Evolutionary conservation across 2,888 invertebrate species (phyloP).

Genomic region (Aporophyla lueneburgensis): DNA sequence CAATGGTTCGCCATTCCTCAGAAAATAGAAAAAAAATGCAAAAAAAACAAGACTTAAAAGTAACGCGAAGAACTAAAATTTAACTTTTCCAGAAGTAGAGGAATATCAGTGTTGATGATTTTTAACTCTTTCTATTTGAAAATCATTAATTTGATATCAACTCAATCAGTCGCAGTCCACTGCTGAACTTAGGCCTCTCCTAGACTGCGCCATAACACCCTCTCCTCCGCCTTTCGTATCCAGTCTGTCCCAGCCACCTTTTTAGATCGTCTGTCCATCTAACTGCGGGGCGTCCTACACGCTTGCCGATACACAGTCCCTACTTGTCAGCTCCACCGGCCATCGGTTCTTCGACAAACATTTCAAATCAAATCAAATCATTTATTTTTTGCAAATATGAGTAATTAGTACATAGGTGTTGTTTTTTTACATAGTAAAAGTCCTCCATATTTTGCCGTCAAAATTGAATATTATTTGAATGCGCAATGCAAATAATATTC

Average conservation of each 20-base stretch:
- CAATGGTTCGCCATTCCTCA: constrained; percentile 19
- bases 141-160: background rate
- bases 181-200: background rate
- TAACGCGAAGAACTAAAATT: background rate
- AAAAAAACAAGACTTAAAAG: background rate
- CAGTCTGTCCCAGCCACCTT: background rate
- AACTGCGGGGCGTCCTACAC: background rate
- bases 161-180: background rate
- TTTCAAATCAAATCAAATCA: no score
- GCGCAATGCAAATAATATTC: no score
- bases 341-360: no score
- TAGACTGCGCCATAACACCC: background rate
- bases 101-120: background rate
- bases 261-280: background rate
- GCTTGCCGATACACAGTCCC: background rate
- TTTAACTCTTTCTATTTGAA: background rate
- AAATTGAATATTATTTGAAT: no score
- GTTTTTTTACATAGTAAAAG: no score
- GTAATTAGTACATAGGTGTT: no score
- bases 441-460: no score
- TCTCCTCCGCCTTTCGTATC: background rate
- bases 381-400: no score
- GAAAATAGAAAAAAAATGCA: background rate
- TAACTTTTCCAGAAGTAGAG: background rate
- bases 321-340: background rate